Percentiles rank a stretch among this genome's conserved stretches.
Conservation (phyloP, 2,797 vertebrate genomes). For the Xenops minutus region DNA sequence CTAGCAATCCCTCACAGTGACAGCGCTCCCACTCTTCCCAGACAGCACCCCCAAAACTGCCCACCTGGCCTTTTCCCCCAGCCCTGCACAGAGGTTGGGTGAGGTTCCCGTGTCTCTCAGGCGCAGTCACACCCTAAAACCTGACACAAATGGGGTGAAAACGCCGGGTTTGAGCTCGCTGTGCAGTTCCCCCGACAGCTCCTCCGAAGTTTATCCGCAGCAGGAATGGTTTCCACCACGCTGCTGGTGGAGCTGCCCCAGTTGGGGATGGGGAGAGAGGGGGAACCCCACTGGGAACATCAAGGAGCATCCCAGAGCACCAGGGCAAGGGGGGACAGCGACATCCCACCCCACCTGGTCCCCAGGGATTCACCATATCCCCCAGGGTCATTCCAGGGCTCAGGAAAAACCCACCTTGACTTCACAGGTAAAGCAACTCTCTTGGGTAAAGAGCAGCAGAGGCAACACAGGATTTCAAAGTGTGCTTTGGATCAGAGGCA, state of each 20-base stretch:
- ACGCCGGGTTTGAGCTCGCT: accelerated
- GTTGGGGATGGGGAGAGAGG: background rate
- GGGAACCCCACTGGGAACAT: background rate
- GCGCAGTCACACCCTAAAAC: background rate
- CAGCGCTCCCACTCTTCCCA: background rate
- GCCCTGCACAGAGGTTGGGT: background rate
- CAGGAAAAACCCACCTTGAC: background rate
- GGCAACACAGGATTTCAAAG: background rate
- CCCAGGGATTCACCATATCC: accelerated
- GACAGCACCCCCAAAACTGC: background rate
- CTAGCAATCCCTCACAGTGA: background rate
- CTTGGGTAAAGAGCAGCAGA: background rate
- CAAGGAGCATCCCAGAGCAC: accelerated
- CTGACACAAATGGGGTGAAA: accelerated
- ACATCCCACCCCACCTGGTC: background rate
- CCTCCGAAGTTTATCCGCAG: background rate
- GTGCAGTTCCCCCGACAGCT: background rate
- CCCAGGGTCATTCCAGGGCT: background rate
- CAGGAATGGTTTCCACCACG: accelerated
- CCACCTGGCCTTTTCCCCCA: accelerated
- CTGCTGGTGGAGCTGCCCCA: background rate
- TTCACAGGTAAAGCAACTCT: background rate
- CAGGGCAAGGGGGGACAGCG: accelerated
- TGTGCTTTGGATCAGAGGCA: background rate
- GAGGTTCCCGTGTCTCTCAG: background rate